Conservation (phyloP, 2,113 vertebrate species). For the Leptobrachium ailaonicum region DNA sequence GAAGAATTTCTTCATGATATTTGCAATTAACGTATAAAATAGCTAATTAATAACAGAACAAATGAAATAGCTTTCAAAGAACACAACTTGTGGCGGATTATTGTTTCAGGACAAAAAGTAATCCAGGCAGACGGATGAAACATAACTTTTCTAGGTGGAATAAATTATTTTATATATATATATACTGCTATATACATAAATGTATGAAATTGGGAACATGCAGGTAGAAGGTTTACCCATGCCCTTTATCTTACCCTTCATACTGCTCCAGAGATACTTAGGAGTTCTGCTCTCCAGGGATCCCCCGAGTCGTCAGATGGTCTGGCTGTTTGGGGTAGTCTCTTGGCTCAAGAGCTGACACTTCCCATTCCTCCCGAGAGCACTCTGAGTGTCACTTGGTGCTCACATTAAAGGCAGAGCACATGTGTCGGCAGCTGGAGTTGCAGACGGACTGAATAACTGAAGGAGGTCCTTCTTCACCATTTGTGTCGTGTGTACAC, state of each 20-base stretch:
- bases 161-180: background rate
- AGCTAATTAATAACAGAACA: too few relatives aligned
- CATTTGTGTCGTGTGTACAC: conserved; percentile 17
- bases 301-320: background rate
- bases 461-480: conserved; percentile 19
- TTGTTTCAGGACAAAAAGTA: too few relatives aligned
- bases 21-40: too few relatives aligned
- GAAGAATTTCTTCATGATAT: too few relatives aligned
- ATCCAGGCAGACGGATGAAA: too few relatives aligned
- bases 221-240: background rate
- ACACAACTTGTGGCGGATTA: too few relatives aligned
- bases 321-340: background rate
- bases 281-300: background rate
- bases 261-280: conserved; percentile 8
- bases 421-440: conserved; percentile 4
- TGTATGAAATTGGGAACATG: too few relatives aligned
- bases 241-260: conserved; percentile 21
- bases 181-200: background rate
- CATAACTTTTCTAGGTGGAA: too few relatives aligned
- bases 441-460: background rate
- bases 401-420: background rate
- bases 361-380: background rate
- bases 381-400: conserved; percentile 1
- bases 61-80: too few relatives aligned
- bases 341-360: background rate